These are phyloP conservation scores for Microplitis demolitor DNA, from an alignment of 1,140 invertebrate genomes.

Conservation along the genomic window DNA sequence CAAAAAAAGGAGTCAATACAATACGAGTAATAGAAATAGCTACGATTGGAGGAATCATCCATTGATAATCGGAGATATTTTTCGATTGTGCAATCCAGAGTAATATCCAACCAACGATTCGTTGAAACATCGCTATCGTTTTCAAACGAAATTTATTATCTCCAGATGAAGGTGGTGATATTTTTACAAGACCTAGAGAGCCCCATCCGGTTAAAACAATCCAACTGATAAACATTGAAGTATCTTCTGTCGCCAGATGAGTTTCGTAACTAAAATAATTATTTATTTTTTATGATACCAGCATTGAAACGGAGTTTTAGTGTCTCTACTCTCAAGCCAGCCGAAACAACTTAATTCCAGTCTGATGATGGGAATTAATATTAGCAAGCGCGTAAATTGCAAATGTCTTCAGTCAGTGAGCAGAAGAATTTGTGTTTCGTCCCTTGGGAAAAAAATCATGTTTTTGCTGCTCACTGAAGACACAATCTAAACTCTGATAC, in stretches of 20 bases:
- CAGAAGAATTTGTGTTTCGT: no score
- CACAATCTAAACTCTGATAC: no score
- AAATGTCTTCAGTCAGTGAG: no score
- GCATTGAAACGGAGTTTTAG: no score
- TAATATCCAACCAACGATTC: slow-evolving; percentile 45
- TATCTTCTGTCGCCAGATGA: slow-evolving; percentile 52
- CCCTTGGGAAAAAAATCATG: no score
- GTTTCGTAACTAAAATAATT: slow-evolving; percentile 47
- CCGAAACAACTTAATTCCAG: no score
- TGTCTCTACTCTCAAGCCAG: no score
- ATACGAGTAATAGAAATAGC: slow-evolving; percentile 35
- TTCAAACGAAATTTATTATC: slow-evolving; percentile 9
- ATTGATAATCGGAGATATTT: slow-evolving; percentile 48
- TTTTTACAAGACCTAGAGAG: slow-evolving; percentile 48
- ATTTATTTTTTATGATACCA: neutral
- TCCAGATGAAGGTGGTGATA: slow-evolving; percentile 33
- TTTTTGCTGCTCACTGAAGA: no score
- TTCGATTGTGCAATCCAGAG: slow-evolving; percentile 40
- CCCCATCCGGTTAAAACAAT: slow-evolving; percentile 48
- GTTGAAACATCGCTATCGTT: slow-evolving; percentile 31
- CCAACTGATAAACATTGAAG: slow-evolving; percentile 49
- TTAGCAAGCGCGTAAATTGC: no score
- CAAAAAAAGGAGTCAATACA: slow-evolving; percentile 15
- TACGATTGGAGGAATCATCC: slow-evolving; percentile 52
- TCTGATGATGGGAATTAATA: no score